These are phyloP conservation scores for Harmothoe impar DNA, from an alignment of 2,888 invertebrate genomes.

Conservation along the genomic window DNA sequence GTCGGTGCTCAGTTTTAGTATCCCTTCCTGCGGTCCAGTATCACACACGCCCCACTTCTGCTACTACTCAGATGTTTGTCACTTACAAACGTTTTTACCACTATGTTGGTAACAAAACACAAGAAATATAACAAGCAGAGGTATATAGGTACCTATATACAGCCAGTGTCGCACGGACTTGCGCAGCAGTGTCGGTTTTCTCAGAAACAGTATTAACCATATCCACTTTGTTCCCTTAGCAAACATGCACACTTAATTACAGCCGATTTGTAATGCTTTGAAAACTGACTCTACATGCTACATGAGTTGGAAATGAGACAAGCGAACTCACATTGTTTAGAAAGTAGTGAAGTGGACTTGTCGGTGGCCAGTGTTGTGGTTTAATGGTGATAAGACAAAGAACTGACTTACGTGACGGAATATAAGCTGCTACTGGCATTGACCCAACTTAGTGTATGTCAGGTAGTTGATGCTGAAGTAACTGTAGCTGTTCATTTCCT, in stretches of 20 bases:
- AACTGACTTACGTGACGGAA: conserved; percentile 13
- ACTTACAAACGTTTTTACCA: conserved; percentile 8
- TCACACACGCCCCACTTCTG: conserved; percentile 15
- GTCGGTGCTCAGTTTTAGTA: conserved; percentile 66
- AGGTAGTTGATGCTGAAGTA: neutral
- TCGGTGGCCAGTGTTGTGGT: neutral
- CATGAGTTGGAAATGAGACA: neutral
- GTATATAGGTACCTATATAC: neutral
- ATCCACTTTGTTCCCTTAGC: neutral
- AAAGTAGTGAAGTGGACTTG: neutral
- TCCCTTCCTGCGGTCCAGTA: conserved; percentile 49
- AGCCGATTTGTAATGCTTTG: neutral
- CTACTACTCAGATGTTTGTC: conserved; percentile 11
- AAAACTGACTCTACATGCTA: neutral
- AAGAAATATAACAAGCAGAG: neutral
- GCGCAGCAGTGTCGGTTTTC: neutral
- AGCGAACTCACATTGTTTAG: neutral
- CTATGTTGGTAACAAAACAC: conserved; percentile 11
- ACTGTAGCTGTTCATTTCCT: neutral
- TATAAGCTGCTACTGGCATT: neutral
- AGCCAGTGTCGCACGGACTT: neutral
- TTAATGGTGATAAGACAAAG: neutral
- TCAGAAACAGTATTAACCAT: neutral
- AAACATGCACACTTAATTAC: neutral
- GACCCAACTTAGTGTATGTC: neutral